These are phyloP conservation scores for Pristionchus maxplancki DNA, from an alignment of 2,888 invertebrate genomes.

Conservation along the genomic window DNA sequence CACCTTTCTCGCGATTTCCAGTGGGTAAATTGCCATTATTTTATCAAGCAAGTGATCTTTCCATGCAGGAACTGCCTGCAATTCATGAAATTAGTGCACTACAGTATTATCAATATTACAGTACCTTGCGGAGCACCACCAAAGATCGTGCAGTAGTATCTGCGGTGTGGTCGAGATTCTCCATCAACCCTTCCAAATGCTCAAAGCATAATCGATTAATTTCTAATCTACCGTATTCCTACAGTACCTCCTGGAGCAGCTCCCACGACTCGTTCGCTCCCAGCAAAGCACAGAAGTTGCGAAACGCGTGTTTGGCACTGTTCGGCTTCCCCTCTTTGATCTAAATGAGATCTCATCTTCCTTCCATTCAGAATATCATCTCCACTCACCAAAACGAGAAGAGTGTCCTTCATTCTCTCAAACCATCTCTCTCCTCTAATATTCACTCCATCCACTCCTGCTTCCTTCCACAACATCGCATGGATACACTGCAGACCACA, in stretches of 20 bases:
- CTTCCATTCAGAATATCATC: neutral
- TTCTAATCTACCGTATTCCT: neutral
- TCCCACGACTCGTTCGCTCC: neutral
- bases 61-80: neutral
- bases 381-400: neutral
- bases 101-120: neutral
- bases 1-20: conserved; percentile 32
- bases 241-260: neutral
- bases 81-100: neutral
- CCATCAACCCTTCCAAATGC: neutral
- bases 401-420: neutral
- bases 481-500: conserved; percentile 1
- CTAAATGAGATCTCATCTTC: neutral
- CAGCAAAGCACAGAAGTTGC: neutral
- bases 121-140: neutral
- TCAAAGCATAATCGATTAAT: neutral
- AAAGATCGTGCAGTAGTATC: neutral
- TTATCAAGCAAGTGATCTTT: conserved; percentile 5
- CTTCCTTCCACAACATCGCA: neutral
- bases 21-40: neutral
- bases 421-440: conserved; percentile 14
- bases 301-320: conserved; percentile 3
- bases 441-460: conserved; percentile 18
- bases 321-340: neutral
- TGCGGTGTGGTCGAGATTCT: neutral